Evolutionary conservation across 2,797 vertebrate species (phyloP), one percentile per base, ranked within the genome.

Genomic region (Clarias platycephalus): DNA sequence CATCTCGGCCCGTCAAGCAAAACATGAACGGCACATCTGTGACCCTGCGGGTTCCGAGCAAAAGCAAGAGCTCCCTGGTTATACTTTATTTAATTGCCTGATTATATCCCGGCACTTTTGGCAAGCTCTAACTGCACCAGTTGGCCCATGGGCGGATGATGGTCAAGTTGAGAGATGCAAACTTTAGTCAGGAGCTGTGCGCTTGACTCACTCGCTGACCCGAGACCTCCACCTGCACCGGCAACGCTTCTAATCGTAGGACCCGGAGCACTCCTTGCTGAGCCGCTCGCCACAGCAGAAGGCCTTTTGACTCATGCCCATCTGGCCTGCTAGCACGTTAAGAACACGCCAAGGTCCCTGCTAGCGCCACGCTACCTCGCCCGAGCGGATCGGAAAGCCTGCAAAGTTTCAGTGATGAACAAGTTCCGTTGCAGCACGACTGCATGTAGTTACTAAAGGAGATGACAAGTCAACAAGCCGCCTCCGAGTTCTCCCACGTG

Each of bases 261-360:
- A 88, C 90, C 87, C 86, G 89, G 89, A 85, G 85, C 88, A 90
- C 92, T 87, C 89, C 87, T 86, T 91, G 89, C 87, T 86, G 88
- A 89, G 90, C 88, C 91, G 90, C 91, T 88, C 93, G 91, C 92
- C 89, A 92, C 86, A 89, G 92, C 94, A 95, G 94, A 95, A 94
- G 94, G 94, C 83, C 93, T 93, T 95, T 95, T 95, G 95, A 95
- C 94, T 95, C 94, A 96, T 93, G 91, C 91, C 94, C 95, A 95
- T 95, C 95, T 95, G 94, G 93, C 92, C 90, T 89, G 88, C 88
- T 93, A 92, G 92, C 91, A 92, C 91, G 92, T 94, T 92, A 86
- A 92, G 86, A 87, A 85, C 92, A 94, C 93, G 93, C 92, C 90
- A 93, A 93, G 92, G 90, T 91, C 88, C 85, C 88, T 89, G 90